Evolutionary conservation across 2,113 vertebrate species (phyloP).

Genomic region (Triplophysa rosa): DNA sequence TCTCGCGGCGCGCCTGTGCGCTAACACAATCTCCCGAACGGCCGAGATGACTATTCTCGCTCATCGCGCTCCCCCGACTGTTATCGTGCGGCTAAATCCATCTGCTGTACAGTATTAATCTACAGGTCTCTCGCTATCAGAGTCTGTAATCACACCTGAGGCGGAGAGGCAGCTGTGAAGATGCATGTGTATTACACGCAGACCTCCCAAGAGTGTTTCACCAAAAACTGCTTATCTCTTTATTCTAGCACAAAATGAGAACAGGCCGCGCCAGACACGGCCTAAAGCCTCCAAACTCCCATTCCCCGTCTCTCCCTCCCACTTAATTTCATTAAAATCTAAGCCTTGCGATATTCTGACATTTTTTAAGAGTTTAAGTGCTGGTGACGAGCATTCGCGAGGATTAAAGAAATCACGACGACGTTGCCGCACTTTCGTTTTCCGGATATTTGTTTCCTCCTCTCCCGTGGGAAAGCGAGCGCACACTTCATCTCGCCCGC

Average conservation of each 20-base stretch:
- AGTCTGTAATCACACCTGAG: constrained; percentile 53
- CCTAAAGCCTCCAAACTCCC: constrained; percentile 32
- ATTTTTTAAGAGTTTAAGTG: constrained; percentile 41
- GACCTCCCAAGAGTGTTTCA: constrained; percentile 37
- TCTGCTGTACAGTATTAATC: constrained; percentile 59
- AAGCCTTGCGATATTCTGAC: constrained; percentile 32
- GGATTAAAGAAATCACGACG: constrained; percentile 41
- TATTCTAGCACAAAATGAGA: constrained; percentile 48
- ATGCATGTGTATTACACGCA: constrained; percentile 40
- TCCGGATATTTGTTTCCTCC: constrained; percentile 39
- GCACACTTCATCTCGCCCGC: constrained; percentile 33
- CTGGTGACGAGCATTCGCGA: constrained; percentile 16
- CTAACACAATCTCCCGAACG: constrained; percentile 56
- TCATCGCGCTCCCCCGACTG: constrained; percentile 46
- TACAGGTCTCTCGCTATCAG: constrained; percentile 51
- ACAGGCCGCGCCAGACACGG: constrained; percentile 9
- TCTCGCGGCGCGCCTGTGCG: constrained; percentile 31
- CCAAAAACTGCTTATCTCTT: constrained; percentile 47
- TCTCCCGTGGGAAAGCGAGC: constrained; percentile 31
- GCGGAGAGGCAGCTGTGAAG: constrained; percentile 42
- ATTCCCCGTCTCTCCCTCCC: constrained; percentile 21
- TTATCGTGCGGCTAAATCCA: constrained; percentile 54
- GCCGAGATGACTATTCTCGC: constrained; percentile 41
- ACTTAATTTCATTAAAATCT: constrained; percentile 39
- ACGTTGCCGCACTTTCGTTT: constrained; percentile 31